Evolutionary conservation across 2,888 invertebrate genomes (phyloP).

Genomic region (Ophion ellenae): DNA sequence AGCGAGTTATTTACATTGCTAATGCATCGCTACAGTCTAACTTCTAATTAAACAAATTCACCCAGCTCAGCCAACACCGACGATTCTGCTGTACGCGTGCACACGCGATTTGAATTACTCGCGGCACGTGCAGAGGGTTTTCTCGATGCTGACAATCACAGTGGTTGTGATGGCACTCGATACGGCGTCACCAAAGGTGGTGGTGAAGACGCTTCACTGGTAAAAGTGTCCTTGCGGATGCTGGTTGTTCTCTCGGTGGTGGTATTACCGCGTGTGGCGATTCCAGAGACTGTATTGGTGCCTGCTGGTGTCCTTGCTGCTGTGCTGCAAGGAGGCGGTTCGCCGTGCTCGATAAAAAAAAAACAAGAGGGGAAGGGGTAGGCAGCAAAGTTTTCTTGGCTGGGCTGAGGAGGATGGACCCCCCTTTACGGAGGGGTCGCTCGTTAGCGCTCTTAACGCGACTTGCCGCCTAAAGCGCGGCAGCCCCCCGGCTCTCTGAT

Average conservation of each 20-base stretch:
- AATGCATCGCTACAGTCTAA: conserved; percentile 82
- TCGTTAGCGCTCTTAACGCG: conserved; percentile 83
- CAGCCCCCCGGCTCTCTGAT: conserved; percentile 76
- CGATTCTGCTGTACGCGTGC: conserved; percentile 24
- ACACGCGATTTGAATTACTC: conserved; percentile 69
- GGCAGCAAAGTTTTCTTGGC: conserved; percentile 53
- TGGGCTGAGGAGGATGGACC: conserved; percentile 41
- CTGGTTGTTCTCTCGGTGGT: conserved; percentile 35
- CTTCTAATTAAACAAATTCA: conserved; percentile 84
- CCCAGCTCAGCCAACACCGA: conserved; percentile 77
- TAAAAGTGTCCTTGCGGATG: conserved; percentile 55
- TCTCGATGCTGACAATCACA: conserved; percentile 21
- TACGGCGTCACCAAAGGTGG: conserved; percentile 13
- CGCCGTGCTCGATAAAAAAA: conserved; percentile 29
- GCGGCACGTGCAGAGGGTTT: conserved; percentile 63
- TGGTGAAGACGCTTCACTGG: conserved; percentile 55
- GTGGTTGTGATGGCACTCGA: conserved; percentile 27
- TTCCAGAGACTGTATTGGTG: conserved; percentile 49
- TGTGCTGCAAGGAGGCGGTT: conserved; percentile 32
- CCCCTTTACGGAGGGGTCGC: conserved; percentile 77
- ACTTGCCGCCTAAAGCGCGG: conserved; percentile 82
- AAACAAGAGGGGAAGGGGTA: conserved; percentile 48
- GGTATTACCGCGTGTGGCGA: conserved; percentile 30
- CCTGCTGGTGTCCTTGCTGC: conserved; percentile 1
- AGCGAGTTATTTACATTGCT: conserved; percentile 82